Evolutionary conservation across 64 coral and sea anemone genomes (phyloP).

Genomic region (Acropora yongei): DNA sequence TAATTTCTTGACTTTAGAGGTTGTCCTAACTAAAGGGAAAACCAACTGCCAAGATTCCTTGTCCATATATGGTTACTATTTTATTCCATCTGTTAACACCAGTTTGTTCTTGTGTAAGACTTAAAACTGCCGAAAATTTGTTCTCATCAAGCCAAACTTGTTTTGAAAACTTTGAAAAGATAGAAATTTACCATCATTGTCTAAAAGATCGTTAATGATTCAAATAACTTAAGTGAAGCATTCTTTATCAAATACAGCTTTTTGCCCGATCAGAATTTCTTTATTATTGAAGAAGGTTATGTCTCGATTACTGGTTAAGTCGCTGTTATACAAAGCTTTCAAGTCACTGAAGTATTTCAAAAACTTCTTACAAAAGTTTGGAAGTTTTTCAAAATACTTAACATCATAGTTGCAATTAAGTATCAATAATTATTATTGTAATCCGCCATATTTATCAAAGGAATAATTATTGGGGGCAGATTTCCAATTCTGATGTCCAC

Average conservation of each 20-base stretch:
- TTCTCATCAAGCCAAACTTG: neutral
- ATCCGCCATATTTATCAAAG: too few relatives aligned
- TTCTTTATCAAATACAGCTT: neutral
- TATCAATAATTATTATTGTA: too few relatives aligned
- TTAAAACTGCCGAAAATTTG: too few relatives aligned
- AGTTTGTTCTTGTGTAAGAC: too few relatives aligned
- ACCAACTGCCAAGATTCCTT: neutral
- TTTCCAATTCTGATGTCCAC: too few relatives aligned
- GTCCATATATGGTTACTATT: neutral
- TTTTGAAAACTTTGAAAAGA: neutral
- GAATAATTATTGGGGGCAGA: too few relatives aligned
- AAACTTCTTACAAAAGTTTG: neutral
- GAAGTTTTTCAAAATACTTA: too few relatives aligned
- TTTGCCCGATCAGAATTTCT: neutral
- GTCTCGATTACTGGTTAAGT: neutral
- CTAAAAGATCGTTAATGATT: neutral
- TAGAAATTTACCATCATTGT: neutral
- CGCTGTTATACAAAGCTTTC: too few relatives aligned
- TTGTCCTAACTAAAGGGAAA: slow-evolving; percentile 1
- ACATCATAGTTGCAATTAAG: too few relatives aligned
- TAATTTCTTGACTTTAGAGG: neutral
- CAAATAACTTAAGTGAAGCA: neutral
- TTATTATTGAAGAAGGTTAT: neutral
- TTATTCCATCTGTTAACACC: too few relatives aligned
- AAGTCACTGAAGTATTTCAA: too few relatives aligned